Base-by-base conservation (phyloP, 2,888 invertebrate species). In the Parnassius apollo region DNA sequence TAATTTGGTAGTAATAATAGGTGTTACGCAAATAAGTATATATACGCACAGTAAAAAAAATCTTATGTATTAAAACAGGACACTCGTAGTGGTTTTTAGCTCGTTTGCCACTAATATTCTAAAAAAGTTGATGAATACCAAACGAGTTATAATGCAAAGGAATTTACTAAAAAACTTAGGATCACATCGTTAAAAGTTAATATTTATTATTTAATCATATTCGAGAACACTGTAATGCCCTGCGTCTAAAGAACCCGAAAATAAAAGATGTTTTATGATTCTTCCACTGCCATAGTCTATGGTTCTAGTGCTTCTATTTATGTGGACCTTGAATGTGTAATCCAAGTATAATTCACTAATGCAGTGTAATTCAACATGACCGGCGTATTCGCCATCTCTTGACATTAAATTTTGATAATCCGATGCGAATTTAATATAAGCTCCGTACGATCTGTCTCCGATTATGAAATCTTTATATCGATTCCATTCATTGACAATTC, bases 201-300 rank as follows among this genome's bases (percentile, higher is more conserved):
- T 45, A 45, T 56, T 46, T 45, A 22, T 56, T 54, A 54, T 59
- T 78, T 62, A 83, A 65, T 66, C 69, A 66, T 81, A 86, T 69
- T 88, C 88, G 59, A 90, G 72, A 66, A 90, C 90, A 74, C 86
- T 88, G 65, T 90, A 90, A 67, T 90, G 90, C 2, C 90, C 90
- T 4, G 90, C 88, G 55, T 90, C 90, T 3, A 80, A 73, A 71
- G 73, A 85, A 7, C 90, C 90, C 0, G 88, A 86, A 69, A 90
- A 90, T n/a, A 89, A 69, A 8, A 90, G 73, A 71, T 90, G 88
- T 65, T 81, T 88, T 2, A 78, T 72, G 10, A 67, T 71, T n/a
- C 75, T 64, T 2, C 89, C 90, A 54, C 77, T 71, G 2, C 90
- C 90, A 57, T 90, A 90, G 62, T 88, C 83, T 59, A 86, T 86